phyloP scores from a whole-genome alignment of 2,113 vertebrate species.

The Lepus timidus region DNA sequence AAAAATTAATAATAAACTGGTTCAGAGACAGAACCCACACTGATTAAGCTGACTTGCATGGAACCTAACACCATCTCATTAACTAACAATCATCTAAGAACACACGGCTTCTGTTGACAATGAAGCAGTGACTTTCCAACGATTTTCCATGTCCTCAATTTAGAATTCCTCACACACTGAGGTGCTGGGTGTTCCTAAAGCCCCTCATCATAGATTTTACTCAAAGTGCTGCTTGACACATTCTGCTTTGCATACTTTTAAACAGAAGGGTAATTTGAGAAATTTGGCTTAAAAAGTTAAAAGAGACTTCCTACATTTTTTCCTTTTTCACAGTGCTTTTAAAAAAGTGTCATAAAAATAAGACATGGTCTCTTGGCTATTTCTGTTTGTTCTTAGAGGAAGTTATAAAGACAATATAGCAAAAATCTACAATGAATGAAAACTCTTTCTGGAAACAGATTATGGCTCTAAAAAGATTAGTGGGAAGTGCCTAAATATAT shows the following conservation, averaged over 20 bases:
- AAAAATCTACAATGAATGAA: neutral
- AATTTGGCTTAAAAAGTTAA: neutral
- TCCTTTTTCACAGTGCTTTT: neutral
- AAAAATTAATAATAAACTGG: neutral
- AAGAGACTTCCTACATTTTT: neutral
- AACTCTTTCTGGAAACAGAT: neutral
- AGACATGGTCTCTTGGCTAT: neutral
- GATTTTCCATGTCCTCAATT: neutral
- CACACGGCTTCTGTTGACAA: neutral
- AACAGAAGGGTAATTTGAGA: neutral
- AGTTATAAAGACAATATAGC: neutral
- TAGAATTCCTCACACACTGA: neutral
- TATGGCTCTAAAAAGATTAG: neutral
- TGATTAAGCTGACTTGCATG: neutral
- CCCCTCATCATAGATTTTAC: neutral
- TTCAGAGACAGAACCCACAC: neutral
- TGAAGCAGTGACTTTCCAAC: slow-evolving; percentile 7
- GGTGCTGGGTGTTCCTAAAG: neutral
- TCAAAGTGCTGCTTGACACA: neutral
- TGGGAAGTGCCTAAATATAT: neutral
- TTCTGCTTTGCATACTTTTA: neutral
- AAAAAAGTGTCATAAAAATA: neutral
- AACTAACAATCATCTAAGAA: neutral
- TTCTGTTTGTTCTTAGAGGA: slow-evolving; percentile 1
- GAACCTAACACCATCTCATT: neutral